Percentiles rank a stretch among this genome's conserved stretches.
Conservation (phyloP, 2,113 vertebrate genomes). For the Alligator mississippiensis region DNA sequence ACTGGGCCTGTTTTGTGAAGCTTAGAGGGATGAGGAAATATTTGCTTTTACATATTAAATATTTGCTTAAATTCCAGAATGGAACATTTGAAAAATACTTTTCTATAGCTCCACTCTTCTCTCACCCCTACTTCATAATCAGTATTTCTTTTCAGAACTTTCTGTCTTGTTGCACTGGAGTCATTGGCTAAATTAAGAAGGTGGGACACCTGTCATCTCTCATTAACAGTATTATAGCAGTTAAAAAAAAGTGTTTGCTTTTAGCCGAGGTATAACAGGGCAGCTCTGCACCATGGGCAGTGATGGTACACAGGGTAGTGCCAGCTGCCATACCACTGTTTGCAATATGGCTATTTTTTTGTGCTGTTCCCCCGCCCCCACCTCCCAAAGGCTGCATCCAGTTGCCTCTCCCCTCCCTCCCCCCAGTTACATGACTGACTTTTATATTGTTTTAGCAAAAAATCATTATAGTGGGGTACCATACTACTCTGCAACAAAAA, state of each 20-base stretch:
- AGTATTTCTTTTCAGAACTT: not conserved
- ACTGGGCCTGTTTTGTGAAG: not conserved
- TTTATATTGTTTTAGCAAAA: not conserved
- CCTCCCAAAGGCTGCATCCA: too few species aligned
- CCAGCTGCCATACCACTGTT: too few species aligned
- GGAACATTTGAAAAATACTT: not conserved
- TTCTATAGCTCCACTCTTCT: not conserved
- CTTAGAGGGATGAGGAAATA: not conserved
- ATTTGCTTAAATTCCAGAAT: not conserved
- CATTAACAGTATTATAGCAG: not conserved
- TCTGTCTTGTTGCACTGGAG: not conserved
- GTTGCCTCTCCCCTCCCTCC: too few species aligned
- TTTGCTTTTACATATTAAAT: not conserved
- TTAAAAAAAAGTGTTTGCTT: not conserved
- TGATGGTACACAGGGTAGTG: too few species aligned
- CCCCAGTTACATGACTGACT: not conserved
- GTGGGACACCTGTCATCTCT: not conserved
- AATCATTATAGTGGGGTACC: not conserved
- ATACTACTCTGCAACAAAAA: accelerated
- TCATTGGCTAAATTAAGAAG: not conserved
- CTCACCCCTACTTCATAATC: not conserved
- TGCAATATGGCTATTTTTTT: too few species aligned
- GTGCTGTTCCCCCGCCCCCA: too few species aligned
- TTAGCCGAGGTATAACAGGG: not conserved
- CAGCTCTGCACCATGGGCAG: too few species aligned